These are phyloP conservation scores for Sabellastarte sp. DNA, from an alignment of 2,888 invertebrate species.

Conservation along the genomic window DNA sequence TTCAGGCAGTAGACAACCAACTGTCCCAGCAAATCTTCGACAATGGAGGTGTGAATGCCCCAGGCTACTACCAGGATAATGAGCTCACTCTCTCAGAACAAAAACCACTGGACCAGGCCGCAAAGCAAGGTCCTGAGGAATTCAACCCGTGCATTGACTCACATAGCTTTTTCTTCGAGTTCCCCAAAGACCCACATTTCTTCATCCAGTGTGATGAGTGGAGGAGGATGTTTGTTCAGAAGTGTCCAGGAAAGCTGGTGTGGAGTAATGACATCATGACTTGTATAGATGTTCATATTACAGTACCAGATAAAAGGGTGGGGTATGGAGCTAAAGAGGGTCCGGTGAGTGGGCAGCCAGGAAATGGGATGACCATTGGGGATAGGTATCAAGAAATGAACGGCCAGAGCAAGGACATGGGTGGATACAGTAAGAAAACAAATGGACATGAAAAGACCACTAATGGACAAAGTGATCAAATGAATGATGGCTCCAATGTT, in stretches of 20 bases:
- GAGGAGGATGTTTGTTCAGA: constrained; percentile 37
- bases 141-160: constrained; percentile 19
- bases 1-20: not conserved
- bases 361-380: no score
- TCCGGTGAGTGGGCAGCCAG: no score
- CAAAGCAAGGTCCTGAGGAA: not conserved
- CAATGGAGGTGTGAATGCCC: not conserved
- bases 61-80: not conserved
- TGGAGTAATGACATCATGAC: constrained; percentile 34
- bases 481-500: no score
- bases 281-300: no score
- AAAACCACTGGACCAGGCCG: no score
- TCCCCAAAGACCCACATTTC: constrained; percentile 28
- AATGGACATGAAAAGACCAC: no score
- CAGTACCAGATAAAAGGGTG: no score
- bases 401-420: no score
- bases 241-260: constrained; percentile 26
- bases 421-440: no score
- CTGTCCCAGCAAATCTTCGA: not conserved
- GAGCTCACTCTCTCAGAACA: not conserved
- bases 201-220: constrained; percentile 44
- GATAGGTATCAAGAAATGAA: no score
- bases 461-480: no score
- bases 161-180: constrained; percentile 31
- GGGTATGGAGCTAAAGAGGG: no score